Evolutionary conservation across 2,888 invertebrate genomes (phyloP), one percentile per base, ranked within the genome.

Genomic region (Scaptomyza cyrtandrae): DNA sequence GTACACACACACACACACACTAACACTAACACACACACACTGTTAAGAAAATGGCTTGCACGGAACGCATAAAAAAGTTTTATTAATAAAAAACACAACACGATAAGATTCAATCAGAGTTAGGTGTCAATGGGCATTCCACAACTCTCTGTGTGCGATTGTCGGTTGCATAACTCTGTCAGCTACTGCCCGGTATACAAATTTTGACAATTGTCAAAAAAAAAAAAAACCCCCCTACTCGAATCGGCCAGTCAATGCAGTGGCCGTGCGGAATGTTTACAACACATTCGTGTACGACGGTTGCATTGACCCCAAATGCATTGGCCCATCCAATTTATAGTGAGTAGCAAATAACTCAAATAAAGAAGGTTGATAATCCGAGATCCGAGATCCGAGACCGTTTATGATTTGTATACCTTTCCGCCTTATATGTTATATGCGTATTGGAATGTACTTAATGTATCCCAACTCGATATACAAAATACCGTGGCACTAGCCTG

Each of bases 151-250:
- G n/a, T 78, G 83, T 83, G 86, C 71, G 85, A 86, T 88, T 90
- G 85, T 83, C 78, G 82, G 80, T 88, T 90, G 90, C 89, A 90
- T 91, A 90, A 90, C 90, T 91, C 90, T 91, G 90, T 88, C 80
- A 82, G 90, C 86, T 88, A 88, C 86, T 90, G 86, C 88, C 89
- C 84, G 86, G 90, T 83, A 84, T 82, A 74, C n/a, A 60, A 66
- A 52, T 64, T 70, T 57, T 67, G 74, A 77, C 74, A 7, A 72
- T 75, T 77, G 73, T 75, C 75, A 66, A 62, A 10, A 39, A 1
- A 5, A 6, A 48, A 14, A 10, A 58, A 19, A 53, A 14, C 14
- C 46, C 49, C 54, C 49, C 41, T 29, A 46, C 19, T 31, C n/a
- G 6, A 9, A 14, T 39, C 41, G 69, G 64, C 76, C 80, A 66